Evolutionary conservation across 1,140 invertebrate genomes (phyloP), one percentile per base, ranked within the genome.

Genomic region (Eumeta japonica): DNA sequence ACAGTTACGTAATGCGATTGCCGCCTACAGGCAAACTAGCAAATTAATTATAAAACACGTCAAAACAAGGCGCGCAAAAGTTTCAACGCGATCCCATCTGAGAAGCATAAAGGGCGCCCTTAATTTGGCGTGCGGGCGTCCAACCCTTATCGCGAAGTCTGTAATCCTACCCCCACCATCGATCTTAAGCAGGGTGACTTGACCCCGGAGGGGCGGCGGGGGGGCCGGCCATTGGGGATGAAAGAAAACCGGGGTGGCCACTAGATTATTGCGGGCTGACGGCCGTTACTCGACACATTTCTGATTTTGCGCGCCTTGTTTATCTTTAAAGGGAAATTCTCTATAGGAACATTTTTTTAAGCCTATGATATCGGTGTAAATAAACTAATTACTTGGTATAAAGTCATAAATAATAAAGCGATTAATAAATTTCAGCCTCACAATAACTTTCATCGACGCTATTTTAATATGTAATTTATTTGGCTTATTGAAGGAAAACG

Each of bases 31-130:
- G 39, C 46, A 63, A 73, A 73, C 68, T 72, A 72, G 57, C 67
- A 62, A 72, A 72, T 72, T 72, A 72, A 72, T 72, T 72, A 72
- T 67, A 66, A 62, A 68, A 70, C 46, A 59, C 61, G 68, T 72
- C 67, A 70, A 70, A 65, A 70, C 65, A 70, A 66, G 52, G 53
- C 52, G 43, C 55, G n/a, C n/a, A n/a, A 57, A 61, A 66, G 58
- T 62, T 64, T 47, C 47, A n/a, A n/a, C 48, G 43, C 50, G 39
- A 58, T 5, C 55, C 58, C 56, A 61, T 66, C 64, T 68, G 64
- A 68, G 60, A 62, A 52, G 52, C 52, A 68, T 63, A 71, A 71
- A 72, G 58, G 63, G 54, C 39, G 54, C 50, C 52, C 58, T 56
- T 63, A 64, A 62, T 67, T 63, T 49, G 37, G 55, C 60, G 45